Conservation (phyloP, 35 echinoderm and acorn worm species). For the Patiria miniata region DNA sequence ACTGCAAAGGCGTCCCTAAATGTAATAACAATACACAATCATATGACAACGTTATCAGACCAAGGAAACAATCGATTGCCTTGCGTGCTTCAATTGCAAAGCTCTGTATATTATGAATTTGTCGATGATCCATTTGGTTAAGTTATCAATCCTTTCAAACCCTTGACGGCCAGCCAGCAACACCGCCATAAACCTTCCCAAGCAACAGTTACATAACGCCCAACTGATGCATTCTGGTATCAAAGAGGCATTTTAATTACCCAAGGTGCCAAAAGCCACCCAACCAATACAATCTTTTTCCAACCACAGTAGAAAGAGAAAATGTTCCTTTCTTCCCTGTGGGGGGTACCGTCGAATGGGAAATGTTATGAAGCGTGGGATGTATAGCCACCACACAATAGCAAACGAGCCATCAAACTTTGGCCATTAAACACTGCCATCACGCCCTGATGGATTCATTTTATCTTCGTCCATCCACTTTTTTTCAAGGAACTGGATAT, state of each 20-base stretch:
- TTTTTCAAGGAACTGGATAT: neutral
- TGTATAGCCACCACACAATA: neutral
- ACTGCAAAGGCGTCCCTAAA: no score
- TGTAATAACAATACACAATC: no score
- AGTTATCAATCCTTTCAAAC: no score
- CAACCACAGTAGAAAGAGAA: neutral
- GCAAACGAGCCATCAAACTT: neutral
- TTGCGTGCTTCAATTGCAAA: no score
- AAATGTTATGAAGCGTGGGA: neutral
- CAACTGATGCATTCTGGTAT: no score
- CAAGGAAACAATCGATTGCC: no score
- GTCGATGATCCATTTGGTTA: no score
- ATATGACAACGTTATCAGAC: no score
- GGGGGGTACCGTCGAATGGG: neutral
- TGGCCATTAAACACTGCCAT: constrained; percentile 15
- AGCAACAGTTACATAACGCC: no score
- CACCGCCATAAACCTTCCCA: no score
- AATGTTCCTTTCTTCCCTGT: neutral
- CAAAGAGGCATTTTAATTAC: neutral
- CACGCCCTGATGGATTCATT: neutral
- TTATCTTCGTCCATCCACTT: neutral
- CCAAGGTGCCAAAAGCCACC: neutral
- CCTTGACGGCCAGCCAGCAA: no score
- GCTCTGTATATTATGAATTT: no score
- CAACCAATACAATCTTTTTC: neutral